phyloP scores from a whole-genome alignment of 1,140 invertebrate genomes.

The Brachionus rubens region DNA sequence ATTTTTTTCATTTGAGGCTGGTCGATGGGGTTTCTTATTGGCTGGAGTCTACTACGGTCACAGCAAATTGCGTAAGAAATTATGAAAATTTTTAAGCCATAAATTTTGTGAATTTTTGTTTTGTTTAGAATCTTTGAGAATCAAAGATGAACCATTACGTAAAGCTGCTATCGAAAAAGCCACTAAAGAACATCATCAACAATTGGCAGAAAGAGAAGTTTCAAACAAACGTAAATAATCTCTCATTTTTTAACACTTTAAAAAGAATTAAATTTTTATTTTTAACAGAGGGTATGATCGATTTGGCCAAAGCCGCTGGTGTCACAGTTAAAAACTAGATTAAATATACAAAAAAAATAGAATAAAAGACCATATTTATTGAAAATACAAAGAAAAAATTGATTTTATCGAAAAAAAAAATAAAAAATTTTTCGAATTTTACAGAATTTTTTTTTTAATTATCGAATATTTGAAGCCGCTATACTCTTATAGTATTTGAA shows the following conservation, averaged over 20 bases:
- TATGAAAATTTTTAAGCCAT: neutral
- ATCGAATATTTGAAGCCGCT: too few relatives aligned
- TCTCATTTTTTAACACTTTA: neutral
- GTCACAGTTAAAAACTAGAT: slow-evolving; percentile 36
- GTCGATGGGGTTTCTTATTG: slow-evolving; percentile 31
- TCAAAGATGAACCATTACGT: slow-evolving; percentile 1
- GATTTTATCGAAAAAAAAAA: slow-evolving; percentile 19
- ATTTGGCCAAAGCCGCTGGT: slow-evolving; percentile 36
- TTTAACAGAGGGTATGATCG: slow-evolving; percentile 37
- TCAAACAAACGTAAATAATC: slow-evolving; percentile 2
- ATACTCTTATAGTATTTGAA: too few relatives aligned
- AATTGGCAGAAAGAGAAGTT: slow-evolving; percentile 21
- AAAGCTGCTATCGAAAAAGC: slow-evolving; percentile 46
- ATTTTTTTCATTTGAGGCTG: slow-evolving; percentile 31
- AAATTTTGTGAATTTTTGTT: neutral
- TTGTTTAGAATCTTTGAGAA: slow-evolving; percentile 6
- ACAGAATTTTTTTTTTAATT: neutral
- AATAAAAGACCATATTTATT: slow-evolving; percentile 26
- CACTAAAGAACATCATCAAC: slow-evolving; percentile 34
- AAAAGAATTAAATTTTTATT: neutral
- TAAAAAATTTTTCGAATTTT: slow-evolving; percentile 16
- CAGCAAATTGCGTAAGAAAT: slow-evolving; percentile 1
- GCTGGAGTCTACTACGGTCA: slow-evolving; percentile 28
- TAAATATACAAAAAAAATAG: neutral
- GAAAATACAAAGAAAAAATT: too few relatives aligned